Evolutionary conservation across 2,888 invertebrate genomes (phyloP).

Genomic region (Dermolepida albohirtum): DNA sequence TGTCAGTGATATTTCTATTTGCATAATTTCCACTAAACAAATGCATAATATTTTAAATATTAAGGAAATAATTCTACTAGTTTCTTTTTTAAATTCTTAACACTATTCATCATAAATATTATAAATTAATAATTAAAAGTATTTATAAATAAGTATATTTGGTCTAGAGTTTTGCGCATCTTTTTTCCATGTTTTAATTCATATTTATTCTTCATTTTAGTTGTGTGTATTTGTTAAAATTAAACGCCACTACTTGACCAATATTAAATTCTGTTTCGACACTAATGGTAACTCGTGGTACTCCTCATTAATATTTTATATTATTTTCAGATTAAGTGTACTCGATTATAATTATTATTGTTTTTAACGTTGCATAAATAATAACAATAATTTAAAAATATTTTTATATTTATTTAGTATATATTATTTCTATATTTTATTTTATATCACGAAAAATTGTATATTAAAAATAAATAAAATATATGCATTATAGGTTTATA

Average conservation of each 20-base stretch:
- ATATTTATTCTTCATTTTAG: constrained; percentile 18
- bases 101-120: constrained; percentile 26
- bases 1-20: too few species aligned
- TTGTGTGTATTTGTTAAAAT: constrained; percentile 24
- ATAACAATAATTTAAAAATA: too few species aligned
- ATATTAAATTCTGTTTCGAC: constrained; percentile 37
- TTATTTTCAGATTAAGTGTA: background rate
- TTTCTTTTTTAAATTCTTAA: constrained; percentile 1
- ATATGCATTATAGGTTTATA: too few species aligned
- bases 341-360: too few species aligned
- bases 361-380: too few species aligned
- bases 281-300: constrained; percentile 43
- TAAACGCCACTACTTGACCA: constrained; percentile 31
- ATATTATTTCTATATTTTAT: too few species aligned
- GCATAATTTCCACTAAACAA: too few species aligned
- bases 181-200: constrained; percentile 12
- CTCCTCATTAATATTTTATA: constrained; percentile 22
- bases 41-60: too few species aligned
- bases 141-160: constrained; percentile 33
- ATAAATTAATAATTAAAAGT: constrained; percentile 28
- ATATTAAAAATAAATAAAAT: too few species aligned
- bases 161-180: constrained; percentile 23
- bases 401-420: too few species aligned
- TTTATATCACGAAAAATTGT: too few species aligned
- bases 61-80: constrained; percentile 20